Conservation (phyloP, 1,140 invertebrate species). For the Drosophila sechellia region DNA sequence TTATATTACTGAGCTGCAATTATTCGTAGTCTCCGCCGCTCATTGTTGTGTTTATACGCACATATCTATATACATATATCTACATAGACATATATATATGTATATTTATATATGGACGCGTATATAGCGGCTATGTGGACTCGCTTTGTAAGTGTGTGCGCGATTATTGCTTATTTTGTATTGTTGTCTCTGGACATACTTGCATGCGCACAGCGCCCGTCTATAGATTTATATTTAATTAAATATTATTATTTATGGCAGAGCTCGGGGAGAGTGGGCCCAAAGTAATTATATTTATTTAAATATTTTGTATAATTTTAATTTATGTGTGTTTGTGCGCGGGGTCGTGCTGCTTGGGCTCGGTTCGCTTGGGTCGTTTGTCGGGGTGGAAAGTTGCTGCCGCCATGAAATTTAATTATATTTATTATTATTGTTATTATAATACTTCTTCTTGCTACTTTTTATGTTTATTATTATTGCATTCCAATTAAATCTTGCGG, state of each 20-base stretch:
- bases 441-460: slow-evolving; percentile 62
- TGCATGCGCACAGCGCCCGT: slow-evolving; percentile 39
- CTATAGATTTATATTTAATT: slow-evolving; percentile 78
- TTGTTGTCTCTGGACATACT: slow-evolving; percentile 53
- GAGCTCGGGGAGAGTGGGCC: slow-evolving; percentile 7
- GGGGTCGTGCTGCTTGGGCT: background rate
- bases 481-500: slow-evolving; percentile 81
- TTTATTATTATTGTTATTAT: slow-evolving; percentile 82
- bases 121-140: slow-evolving; percentile 15
- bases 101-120: background rate
- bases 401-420: slow-evolving; percentile 79
- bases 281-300: slow-evolving; percentile 78
- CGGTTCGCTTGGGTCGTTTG: background rate
- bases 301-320: slow-evolving; percentile 62
- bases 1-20: slow-evolving; percentile 66
- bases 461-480: slow-evolving; percentile 81
- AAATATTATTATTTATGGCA: slow-evolving; percentile 81
- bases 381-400: slow-evolving; percentile 29
- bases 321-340: slow-evolving; percentile 33
- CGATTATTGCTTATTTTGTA: slow-evolving; percentile 66
- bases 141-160: slow-evolving; percentile 30
- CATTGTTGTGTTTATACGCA: slow-evolving; percentile 27
- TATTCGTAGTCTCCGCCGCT: slow-evolving; percentile 45
- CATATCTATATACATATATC: slow-evolving; percentile 11
- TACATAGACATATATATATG: background rate